These are phyloP conservation scores for Pandemis corylana DNA, from an alignment of 2,888 invertebrate species.

Conservation along the genomic window DNA sequence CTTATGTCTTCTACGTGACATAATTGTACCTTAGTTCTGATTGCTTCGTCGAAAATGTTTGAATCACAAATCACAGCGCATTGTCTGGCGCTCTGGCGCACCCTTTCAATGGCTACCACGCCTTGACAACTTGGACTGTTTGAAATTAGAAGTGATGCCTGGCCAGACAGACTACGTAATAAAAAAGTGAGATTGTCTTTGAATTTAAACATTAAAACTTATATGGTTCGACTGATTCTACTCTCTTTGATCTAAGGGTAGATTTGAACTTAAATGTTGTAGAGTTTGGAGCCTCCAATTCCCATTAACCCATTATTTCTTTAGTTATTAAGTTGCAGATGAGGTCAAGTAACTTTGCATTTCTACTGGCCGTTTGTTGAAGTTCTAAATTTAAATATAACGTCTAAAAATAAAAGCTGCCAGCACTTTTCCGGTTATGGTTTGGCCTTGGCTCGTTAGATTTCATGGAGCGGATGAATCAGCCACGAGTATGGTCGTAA, in stretches of 20 bases:
- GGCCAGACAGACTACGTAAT: not conserved
- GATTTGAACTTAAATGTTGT: not conserved
- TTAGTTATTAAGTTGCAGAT: too few species aligned
- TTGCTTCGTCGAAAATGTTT: constrained; percentile 24
- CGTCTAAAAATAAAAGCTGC: constrained; percentile 2
- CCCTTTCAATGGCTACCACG: constrained; percentile 36
- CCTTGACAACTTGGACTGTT: constrained; percentile 27
- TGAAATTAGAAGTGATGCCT: constrained; percentile 19
- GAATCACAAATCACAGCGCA: constrained; percentile 17
- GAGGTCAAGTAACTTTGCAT: not conserved
- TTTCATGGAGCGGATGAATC: constrained; percentile 21
- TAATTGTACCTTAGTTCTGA: constrained; percentile 10
- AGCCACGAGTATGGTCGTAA: constrained; percentile 3
- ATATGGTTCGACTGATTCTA: not conserved
- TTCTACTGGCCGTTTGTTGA: not conserved
- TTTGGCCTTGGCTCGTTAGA: constrained; percentile 31
- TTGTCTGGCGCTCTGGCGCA: constrained; percentile 41
- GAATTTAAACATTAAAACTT: not conserved
- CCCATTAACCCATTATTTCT: not conserved
- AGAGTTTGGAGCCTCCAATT: not conserved
- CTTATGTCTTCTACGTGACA: constrained; percentile 26
- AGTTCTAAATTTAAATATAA: constrained; percentile 25
- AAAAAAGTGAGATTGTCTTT: not conserved
- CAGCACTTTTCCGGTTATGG: constrained; percentile 1
- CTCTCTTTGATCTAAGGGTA: not conserved